Evolutionary conservation across 2,797 vertebrate genomes (phyloP).

Genomic region (Eulemur albifrons): DNA sequence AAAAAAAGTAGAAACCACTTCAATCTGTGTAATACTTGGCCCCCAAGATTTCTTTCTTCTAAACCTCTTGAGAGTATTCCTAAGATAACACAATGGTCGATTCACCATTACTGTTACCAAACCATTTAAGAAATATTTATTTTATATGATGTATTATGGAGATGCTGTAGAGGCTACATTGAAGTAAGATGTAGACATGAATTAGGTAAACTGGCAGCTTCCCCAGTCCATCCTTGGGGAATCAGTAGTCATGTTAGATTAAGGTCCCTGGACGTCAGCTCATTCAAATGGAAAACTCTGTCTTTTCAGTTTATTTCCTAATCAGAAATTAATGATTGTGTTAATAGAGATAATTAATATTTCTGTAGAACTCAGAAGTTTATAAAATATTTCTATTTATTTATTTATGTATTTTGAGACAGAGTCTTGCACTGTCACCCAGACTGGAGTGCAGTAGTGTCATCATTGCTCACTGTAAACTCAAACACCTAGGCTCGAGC

Average conservation of each 20-base stretch:
- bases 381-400: conserved; percentile 9
- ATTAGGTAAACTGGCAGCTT: background rate
- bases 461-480: background rate
- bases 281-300: background rate
- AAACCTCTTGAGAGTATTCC: background rate
- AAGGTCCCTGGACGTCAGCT: background rate
- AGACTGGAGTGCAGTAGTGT: background rate
- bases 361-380: background rate
- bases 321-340: background rate
- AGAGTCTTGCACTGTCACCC: background rate
- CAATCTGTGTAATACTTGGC: background rate
- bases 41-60: background rate
- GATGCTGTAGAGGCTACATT: background rate
- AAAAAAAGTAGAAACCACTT: background rate
- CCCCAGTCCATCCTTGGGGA: background rate
- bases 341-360: conserved; percentile 15
- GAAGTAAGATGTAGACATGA: background rate
- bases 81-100: background rate
- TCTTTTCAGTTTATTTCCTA: background rate
- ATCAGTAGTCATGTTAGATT: background rate
- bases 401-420: background rate
- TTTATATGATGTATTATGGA: background rate
- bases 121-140: background rate
- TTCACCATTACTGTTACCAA: background rate
- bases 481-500: background rate